These are phyloP conservation scores for Tylochromis polylepis DNA, from an alignment of 2,113 vertebrate genomes.

Conservation along the genomic window DNA sequence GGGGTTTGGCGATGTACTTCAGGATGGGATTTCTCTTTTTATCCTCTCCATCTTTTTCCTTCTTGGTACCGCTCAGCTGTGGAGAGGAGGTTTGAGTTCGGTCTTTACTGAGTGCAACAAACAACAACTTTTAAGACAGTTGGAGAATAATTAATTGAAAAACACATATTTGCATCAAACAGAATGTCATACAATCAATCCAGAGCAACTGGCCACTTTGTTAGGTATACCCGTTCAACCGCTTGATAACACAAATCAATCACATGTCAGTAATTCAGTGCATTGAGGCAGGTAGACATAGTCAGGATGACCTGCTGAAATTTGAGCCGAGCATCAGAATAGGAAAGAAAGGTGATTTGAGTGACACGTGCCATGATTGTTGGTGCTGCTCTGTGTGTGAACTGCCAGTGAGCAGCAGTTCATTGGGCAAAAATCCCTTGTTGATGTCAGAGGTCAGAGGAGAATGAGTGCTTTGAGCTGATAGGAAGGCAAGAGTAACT, in stretches of 20 bases:
- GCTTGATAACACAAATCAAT: background rate
- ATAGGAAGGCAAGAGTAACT: background rate
- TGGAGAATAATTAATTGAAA: background rate
- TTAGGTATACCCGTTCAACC: background rate
- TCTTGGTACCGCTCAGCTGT: conserved; percentile 82
- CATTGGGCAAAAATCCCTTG: background rate
- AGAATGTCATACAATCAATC: background rate
- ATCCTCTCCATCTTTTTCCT: conserved; percentile 85
- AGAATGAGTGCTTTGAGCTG: background rate
- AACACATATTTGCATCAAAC: background rate
- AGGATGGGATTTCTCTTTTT: conserved; percentile 90
- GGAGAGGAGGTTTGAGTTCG: background rate
- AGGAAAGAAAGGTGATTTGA: background rate
- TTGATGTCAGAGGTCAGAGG: background rate
- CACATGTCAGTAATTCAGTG: background rate
- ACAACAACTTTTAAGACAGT: background rate
- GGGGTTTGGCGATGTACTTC: conserved; percentile 92
- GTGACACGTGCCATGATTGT: background rate
- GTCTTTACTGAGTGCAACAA: background rate
- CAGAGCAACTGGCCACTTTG: background rate
- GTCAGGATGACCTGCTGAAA: background rate
- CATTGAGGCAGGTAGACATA: background rate
- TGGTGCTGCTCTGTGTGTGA: background rate
- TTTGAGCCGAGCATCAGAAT: background rate
- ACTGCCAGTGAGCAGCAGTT: background rate